Percentiles rank a stretch among this genome's conserved stretches.
These are phyloP conservation scores for Cottoperca gobio DNA, from an alignment of 2,797 vertebrate genomes.

Conservation along the genomic window DNA sequence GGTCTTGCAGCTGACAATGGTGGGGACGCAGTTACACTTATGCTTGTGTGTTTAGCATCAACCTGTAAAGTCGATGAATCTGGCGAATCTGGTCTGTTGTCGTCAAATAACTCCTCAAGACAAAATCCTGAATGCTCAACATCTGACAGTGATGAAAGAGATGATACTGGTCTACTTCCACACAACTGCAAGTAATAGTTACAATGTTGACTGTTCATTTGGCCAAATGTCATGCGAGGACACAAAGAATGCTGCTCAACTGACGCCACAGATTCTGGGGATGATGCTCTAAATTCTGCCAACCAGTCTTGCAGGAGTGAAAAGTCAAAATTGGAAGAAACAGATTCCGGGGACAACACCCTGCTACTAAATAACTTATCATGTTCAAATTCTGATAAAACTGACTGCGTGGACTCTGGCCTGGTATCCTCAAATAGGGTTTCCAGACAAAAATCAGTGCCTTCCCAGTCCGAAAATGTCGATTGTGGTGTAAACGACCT, in stretches of 20 bases:
- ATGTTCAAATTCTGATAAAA: too few relatives aligned
- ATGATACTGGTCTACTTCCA: slow-evolving; percentile 12
- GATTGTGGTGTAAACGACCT: slow-evolving; percentile 22
- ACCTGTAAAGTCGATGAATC: background rate
- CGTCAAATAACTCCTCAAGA: background rate
- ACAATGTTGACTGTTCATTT: slow-evolving; percentile 4
- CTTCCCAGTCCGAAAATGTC: background rate
- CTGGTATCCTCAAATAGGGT: slow-evolving; percentile 35
- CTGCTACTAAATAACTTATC: too few relatives aligned
- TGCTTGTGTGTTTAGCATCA: background rate
- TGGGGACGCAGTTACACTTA: background rate
- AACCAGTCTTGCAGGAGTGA: slow-evolving; percentile 25
- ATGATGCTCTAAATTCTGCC: slow-evolving; percentile 29
- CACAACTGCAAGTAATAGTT: slow-evolving; percentile 7
- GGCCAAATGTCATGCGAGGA: background rate
- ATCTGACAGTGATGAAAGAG: slow-evolving; percentile 20
- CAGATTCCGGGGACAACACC: too few relatives aligned
- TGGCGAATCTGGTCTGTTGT: slow-evolving; percentile 27
- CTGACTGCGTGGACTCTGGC: slow-evolving; percentile 31
- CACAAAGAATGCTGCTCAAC: background rate
- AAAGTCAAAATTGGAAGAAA: too few relatives aligned
- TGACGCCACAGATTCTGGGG: too few relatives aligned
- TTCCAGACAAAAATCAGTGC: slow-evolving; percentile 26
- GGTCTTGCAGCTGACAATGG: background rate
- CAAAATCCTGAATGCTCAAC: slow-evolving; percentile 2